Evolutionary conservation across 1,140 invertebrate species (phyloP), one percentile per base, ranked within the genome.

Genomic region (Portunus trituberculatus): DNA sequence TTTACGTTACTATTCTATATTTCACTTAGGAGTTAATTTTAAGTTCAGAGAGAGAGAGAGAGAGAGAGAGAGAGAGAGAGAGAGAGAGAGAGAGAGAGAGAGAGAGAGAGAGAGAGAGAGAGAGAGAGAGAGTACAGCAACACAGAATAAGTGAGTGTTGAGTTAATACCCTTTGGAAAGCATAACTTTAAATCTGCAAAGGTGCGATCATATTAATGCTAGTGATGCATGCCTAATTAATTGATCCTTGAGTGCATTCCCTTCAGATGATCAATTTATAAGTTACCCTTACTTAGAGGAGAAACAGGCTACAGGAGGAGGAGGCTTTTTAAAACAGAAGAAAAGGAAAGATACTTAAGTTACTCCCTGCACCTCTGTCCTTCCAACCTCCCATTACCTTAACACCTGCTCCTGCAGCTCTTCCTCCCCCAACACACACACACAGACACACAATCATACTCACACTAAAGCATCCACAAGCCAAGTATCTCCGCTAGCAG

Each of bases 401-500:
- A 59, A 12, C 8, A 59, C 52, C 1, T 10, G n/a, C 67, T 59
- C 52, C 52, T 59, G 52, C 10, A 39, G 39, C 39, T 39, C 39
- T 1, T n/a, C 67, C 67, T 1, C n/a, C 0, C 67, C 1, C 67
- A n/a, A 76, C 67, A 76, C 67, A 76, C 67, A 76, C 67, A 28
- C 67, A 20, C 52, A 31, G 28, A 93, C 31, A 92, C 82, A 46
- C 84, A 91, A n/a, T 52, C 25, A 84, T 28, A 59, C 31, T 10
- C 52, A 76, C 28, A 82, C 29, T 83, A 52, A 31, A 87, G 28
- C 45, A 31, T 59, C 32, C 46, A 88, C 82, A 76, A 92, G 25
- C 89, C 90, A 67, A 95, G 82, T 12, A 93, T 32, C 76, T 93
- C 90, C 16, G 29, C 82, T 20, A 95, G 48, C 87, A 91, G 92